These are phyloP conservation scores for Drosophila nigricruria DNA, from an alignment of 2,888 invertebrate species.

Conservation along the genomic window DNA sequence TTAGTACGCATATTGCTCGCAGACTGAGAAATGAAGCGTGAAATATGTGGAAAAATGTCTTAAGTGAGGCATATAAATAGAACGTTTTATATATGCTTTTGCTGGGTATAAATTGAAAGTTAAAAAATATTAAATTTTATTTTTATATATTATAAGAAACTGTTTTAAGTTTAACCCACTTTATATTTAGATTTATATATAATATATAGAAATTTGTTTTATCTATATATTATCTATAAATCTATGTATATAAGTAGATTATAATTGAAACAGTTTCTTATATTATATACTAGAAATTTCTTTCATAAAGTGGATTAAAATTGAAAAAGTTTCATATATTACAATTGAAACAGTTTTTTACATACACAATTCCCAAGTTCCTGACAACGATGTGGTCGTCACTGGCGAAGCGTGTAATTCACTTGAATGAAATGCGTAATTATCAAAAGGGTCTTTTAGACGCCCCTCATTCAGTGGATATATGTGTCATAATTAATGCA, in stretches of 20 bases:
- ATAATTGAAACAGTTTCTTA: neutral
- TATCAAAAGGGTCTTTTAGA: slow-evolving; percentile 7
- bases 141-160: too few species aligned
- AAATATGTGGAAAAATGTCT: neutral
- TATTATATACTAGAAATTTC: too few species aligned
- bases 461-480: slow-evolving; percentile 26
- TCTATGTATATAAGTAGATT: neutral
- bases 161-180: too few species aligned
- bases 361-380: neutral
- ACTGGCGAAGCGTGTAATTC: neutral
- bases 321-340: too few species aligned
- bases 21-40: neutral
- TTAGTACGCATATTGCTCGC: neutral
- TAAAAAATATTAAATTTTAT: too few species aligned
- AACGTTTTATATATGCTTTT: neutral
- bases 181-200: too few species aligned
- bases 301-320: too few species aligned
- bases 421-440: slow-evolving; percentile 4
- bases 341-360: too few species aligned
- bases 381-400: neutral
- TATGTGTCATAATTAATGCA: slow-evolving; percentile 25
- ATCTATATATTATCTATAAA: too few species aligned
- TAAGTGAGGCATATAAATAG: neutral
- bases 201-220: too few species aligned
- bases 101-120: too few species aligned